Evolutionary conservation across 2,113 vertebrate genomes (phyloP), one percentile per base, ranked within the genome.

Genomic region (Mionectes macconnelli): DNA sequence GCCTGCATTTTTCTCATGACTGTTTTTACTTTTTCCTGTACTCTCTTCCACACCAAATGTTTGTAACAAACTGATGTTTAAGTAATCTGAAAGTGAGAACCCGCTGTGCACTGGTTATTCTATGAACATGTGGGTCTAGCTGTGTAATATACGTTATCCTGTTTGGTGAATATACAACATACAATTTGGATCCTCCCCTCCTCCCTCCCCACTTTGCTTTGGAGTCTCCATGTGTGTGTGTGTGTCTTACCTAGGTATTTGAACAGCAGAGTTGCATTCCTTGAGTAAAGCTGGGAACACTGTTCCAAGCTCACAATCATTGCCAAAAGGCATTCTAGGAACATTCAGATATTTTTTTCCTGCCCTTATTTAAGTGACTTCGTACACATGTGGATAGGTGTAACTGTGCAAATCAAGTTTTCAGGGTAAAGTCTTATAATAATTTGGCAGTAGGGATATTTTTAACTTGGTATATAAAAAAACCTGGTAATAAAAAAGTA

Each of bases 311-410:
- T 89, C 21, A 50, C 18, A 89, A 12, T 11, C 11, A 3, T 74
- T 93, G 69, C 73, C 37, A 66, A 80, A 92, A 84, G 27, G 35
- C 40, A 17, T 75, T 93, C 60, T 82, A 91, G 77, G 60, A 92
- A 91, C 20, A 18, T 1, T 63, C 3, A 47, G 22, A 13, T 14
- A 19, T 3, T 28, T 72, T 52, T 78, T 75, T 53, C 19, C 12
- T 79, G 20, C 12, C 35, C 23, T 55, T 70, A 23, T 37, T 74
- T 67, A 81, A n/a, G 33, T 66, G 55, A 64, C 39, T 68, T 87
- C 10, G 3, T 69, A 9, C 33, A 39, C 21, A 21, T 14, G 5
- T 63, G 7, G 42, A 20, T 72, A 60, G n/a, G 14, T 47, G 12
- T 79, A 80, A 37, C 31, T 56, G 37, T 40, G 35, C 37, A 40